These are phyloP conservation scores for Aphidius gifuensis DNA, from an alignment of 1,140 invertebrate genomes.

Conservation along the genomic window DNA sequence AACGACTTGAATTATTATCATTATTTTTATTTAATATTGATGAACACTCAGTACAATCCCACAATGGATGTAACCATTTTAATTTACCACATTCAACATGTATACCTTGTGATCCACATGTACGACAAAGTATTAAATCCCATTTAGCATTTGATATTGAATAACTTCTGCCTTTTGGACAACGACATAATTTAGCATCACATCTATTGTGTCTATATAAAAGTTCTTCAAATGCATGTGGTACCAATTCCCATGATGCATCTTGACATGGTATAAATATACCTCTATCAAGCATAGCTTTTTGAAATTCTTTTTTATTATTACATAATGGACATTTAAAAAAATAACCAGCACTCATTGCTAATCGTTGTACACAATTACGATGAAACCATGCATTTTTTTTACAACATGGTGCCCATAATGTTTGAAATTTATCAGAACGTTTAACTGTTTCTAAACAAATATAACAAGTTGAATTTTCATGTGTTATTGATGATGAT, in stretches of 20 bases:
- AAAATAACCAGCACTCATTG: conserved; percentile 65
- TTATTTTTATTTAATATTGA: conserved; percentile 30
- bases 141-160: conserved; percentile 55
- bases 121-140: conserved; percentile 57
- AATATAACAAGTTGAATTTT: conserved; percentile 54
- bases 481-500: conserved; percentile 15
- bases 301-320: conserved; percentile 60
- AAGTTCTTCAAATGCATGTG: conserved; percentile 63
- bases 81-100: conserved; percentile 56
- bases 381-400: conserved; percentile 64
- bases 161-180: conserved; percentile 58
- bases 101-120: conserved; percentile 60
- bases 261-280: conserved; percentile 68
- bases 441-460: conserved; percentile 57
- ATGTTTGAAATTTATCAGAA: conserved; percentile 43
- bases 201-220: conserved; percentile 59
- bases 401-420: conserved; percentile 64
- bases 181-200: conserved; percentile 59
- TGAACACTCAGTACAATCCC: conserved; percentile 48
- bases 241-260: conserved; percentile 68
- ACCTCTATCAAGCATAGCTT: conserved; percentile 61
- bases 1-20: neutral
- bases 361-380: conserved; percentile 62
- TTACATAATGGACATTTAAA: conserved; percentile 71
- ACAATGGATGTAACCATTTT: conserved; percentile 41